These are phyloP conservation scores for Siniperca knerii DNA, from an alignment of 2,113 vertebrate species.

Conservation along the genomic window DNA sequence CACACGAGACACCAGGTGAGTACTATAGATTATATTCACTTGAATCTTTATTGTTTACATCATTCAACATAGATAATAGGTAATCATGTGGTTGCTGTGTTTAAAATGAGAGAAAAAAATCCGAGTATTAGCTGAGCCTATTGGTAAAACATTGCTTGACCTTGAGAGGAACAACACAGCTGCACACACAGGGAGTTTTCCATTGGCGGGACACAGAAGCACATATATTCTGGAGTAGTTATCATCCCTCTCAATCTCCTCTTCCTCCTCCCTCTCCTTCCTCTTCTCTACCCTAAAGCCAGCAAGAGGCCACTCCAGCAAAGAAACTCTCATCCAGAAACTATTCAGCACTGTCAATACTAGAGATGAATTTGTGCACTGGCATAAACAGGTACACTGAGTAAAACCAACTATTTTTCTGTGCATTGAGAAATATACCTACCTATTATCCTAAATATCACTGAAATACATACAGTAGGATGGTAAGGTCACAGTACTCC, in stretches of 20 bases:
- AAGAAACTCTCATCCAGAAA: constrained; percentile 55
- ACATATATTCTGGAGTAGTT: constrained; percentile 62
- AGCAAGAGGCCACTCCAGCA: constrained; percentile 16
- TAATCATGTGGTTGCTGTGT: constrained; percentile 69
- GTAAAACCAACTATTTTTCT: constrained; percentile 63
- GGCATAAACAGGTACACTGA: constrained; percentile 62
- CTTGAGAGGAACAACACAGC: constrained; percentile 68
- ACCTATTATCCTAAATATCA: constrained; percentile 68
- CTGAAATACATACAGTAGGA: constrained; percentile 65
- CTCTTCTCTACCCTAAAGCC: constrained; percentile 2
- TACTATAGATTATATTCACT: constrained; percentile 61
- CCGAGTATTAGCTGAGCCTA: constrained; percentile 61
- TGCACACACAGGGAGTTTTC: constrained; percentile 66
- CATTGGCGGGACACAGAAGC: constrained; percentile 73
- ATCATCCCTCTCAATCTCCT: constrained; percentile 18
- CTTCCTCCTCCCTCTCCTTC: constrained; percentile 2
- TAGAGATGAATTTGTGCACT: constrained; percentile 62
- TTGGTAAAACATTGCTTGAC: constrained; percentile 66
- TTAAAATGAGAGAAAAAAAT: constrained; percentile 62
- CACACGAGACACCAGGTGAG: constrained; percentile 35
- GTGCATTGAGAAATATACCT: constrained; percentile 62
- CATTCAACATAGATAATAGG: constrained; percentile 83
- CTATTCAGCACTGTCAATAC: constrained; percentile 67
- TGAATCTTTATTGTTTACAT: constrained; percentile 85
- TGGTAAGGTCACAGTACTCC: constrained; percentile 58